These are phyloP conservation scores for Menidia menidia DNA, from an alignment of 2,797 vertebrate genomes.

Conservation along the genomic window DNA sequence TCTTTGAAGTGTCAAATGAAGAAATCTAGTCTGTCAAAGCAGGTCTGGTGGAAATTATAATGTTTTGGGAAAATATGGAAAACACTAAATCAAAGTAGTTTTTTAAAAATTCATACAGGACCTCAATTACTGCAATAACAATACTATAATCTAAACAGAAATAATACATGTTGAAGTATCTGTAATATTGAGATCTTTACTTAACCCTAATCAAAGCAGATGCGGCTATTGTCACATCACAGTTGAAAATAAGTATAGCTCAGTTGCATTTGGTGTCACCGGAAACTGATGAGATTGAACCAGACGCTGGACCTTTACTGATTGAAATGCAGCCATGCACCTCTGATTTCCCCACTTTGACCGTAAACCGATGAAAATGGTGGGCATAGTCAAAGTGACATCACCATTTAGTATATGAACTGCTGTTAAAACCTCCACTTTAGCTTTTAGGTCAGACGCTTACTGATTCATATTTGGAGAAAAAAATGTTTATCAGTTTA, in stretches of 20 bases:
- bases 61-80: not conserved
- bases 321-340: not conserved
- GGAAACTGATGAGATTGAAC: not conserved
- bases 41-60: not conserved
- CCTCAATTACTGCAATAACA: not conserved
- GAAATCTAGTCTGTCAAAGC: constrained; percentile 8
- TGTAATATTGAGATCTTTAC: not conserved
- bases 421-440: not conserved
- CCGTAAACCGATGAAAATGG: not conserved
- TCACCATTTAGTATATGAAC: not conserved
- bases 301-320: not conserved
- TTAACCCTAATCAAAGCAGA: not conserved
- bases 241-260: not conserved
- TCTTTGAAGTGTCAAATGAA: constrained; percentile 24
- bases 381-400: not conserved
- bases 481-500: not conserved
- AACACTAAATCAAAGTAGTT: not conserved
- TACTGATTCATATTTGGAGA: not conserved
- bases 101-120: not conserved
- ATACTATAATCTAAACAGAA: not conserved
- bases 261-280: not conserved
- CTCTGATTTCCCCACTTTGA: not conserved
- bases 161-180: not conserved
- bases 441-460: not conserved
- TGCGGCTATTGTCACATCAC: not conserved